phyloP scores from a whole-genome alignment of 1,140 invertebrate genomes.

The Thaumetopoea pityocampa region DNA sequence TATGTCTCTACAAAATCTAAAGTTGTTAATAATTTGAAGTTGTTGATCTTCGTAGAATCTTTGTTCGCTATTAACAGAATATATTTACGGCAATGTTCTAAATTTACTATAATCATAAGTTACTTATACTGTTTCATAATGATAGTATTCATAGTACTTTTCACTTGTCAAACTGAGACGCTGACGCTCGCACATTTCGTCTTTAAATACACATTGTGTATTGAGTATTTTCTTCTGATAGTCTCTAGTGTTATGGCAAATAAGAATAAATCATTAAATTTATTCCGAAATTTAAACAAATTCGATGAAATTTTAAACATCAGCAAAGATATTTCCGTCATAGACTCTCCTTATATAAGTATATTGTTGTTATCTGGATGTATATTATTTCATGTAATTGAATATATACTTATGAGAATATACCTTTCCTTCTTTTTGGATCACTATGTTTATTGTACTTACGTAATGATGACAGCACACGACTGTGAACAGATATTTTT shows the following conservation, averaged over 20 bases:
- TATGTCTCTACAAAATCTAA: neutral
- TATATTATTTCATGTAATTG: constrained; percentile 19
- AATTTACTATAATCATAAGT: no score
- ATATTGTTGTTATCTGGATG: constrained; percentile 10
- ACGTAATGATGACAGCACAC: constrained; percentile 23
- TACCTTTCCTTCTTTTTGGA: constrained; percentile 6
- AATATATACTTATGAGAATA: constrained; percentile 11
- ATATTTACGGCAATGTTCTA: constrained; percentile 12
- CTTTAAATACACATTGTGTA: constrained; percentile 14
- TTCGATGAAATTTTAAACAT: constrained; percentile 36
- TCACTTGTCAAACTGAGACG: neutral
- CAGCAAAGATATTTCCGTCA: constrained; percentile 17
- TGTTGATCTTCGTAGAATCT: constrained; percentile 12
- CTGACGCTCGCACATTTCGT: constrained; percentile 14
- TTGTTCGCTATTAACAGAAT: constrained; percentile 16
- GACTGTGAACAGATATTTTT: constrained; percentile 32
- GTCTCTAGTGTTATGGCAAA: constrained; percentile 21
- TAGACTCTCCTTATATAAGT: neutral
- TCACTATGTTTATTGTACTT: constrained; percentile 6
- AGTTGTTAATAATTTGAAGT: constrained; percentile 9
- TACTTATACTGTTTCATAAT: no score
- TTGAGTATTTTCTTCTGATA: constrained; percentile 28
- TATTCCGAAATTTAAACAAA: constrained; percentile 25
- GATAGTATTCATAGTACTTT: neutral
- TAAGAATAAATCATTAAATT: constrained; percentile 21